A percentile compares a stretch with the other conserved stretches of the same genome.
These are phyloP conservation scores for Microctonus aethiopoides DNA, from an alignment of 2,888 invertebrate genomes.

Conservation along the genomic window DNA sequence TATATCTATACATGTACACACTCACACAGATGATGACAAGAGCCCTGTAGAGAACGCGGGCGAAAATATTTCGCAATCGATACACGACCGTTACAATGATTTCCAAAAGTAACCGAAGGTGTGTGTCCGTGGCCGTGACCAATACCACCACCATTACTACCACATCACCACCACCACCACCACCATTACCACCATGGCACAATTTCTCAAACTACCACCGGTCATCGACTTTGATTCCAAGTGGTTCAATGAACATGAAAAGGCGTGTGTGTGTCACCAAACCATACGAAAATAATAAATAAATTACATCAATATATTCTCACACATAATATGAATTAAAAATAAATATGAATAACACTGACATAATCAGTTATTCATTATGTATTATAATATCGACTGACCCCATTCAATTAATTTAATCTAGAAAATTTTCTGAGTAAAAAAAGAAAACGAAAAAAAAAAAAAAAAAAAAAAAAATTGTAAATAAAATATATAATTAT, in stretches of 20 bases:
- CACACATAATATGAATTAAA: neutral
- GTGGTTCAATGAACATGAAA: neutral
- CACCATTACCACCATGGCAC: conserved; percentile 29
- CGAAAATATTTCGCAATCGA: conserved; percentile 27
- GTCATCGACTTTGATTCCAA: conserved; percentile 24
- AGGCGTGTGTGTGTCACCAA: neutral
- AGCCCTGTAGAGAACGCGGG: neutral
- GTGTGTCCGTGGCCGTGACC: conserved; percentile 39
- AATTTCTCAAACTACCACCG: conserved; percentile 10
- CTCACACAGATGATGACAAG: neutral
- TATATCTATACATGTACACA: neutral
- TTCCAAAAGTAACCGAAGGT: conserved; percentile 17
- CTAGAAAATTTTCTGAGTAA: neutral
- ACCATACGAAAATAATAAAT: neutral
- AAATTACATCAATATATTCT: neutral
- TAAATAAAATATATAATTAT: neutral
- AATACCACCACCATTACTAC: conserved; percentile 32
- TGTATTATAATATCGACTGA: neutral
- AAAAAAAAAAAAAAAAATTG: too few relatives aligned
- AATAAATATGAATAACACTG: neutral
- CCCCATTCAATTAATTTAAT: neutral
- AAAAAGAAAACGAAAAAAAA: too few relatives aligned
- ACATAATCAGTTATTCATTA: neutral
- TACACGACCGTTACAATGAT: conserved; percentile 25
- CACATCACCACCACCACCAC: conserved; percentile 31